Evolutionary conservation across 2,888 invertebrate genomes (phyloP), one percentile per base, ranked within the genome.

Genomic region (Toxonevra muliebris): DNA sequence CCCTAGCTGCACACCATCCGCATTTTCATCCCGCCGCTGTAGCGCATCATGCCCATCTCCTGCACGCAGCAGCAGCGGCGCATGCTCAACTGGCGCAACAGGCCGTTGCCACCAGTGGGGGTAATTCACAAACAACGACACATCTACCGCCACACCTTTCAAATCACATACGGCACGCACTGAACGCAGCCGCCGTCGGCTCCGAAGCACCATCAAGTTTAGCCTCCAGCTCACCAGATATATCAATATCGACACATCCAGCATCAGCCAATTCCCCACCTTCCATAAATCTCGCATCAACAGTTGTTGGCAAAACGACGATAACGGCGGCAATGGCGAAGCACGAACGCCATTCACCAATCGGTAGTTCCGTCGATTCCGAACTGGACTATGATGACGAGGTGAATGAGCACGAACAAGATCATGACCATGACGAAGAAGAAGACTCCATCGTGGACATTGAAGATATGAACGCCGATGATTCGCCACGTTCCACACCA

Each of bases 381-480:
- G 86, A 86, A 72, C 70, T 85, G 71, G 86, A 86, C 68, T 86
- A 86, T 73, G 86, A 86, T 63, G 81, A 82, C 62, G 75, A 76
- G 19, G 41, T 74, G 53, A 75, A 80, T 70, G 73, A 79, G 68
- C 77, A 79, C 41, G 73, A 79, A 68, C 77, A 79, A 40, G 82
- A 81, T 5, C 62, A 70, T 52, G 80, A 80, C 71, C 79, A 84
- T 63, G 84, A 77, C 50, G 77, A 84, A 66, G 83, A 85, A 69
- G 86, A 85, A 70, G 86, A 93, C 78, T 91, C 91, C 8, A 91
- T 92, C 67, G 93, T 93, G 13, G 93, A 94, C 80, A 93, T 93
- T 13, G 93, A 93, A 82, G 93, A 93, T 78, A 86, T 93, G 79
- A 90, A 90, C 77, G 88, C 89, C 70, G 90, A 89, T 65, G 82